A percentile compares a stretch with the other conserved stretches of the same genome.
Evolutionary conservation across 2,797 vertebrate genomes (phyloP).

Genomic region (Sebastiscus albofasciatus): DNA sequence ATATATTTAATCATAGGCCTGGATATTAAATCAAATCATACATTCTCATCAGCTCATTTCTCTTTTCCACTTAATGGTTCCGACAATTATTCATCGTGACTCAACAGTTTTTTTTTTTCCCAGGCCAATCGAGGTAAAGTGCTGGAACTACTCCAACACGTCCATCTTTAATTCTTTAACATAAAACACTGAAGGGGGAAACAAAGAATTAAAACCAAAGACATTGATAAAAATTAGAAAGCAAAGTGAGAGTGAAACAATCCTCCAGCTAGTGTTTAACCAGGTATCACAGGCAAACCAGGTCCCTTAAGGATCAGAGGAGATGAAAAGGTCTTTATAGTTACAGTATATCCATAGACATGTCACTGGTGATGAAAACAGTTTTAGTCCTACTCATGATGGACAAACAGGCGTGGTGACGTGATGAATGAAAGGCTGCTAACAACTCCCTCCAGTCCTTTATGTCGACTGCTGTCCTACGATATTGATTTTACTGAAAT

Average conservation of each 20-base stretch:
- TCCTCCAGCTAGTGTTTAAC: not conserved
- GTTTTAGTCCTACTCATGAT: not conserved
- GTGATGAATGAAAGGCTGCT: constrained; percentile 5
- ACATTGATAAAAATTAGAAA: constrained; percentile 8
- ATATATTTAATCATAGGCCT: constrained; percentile 70
- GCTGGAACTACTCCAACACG: constrained; percentile 13
- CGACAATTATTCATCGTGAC: not conserved
- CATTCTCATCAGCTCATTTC: constrained; percentile 6
- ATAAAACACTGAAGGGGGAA: constrained; percentile 19
- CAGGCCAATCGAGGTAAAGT: constrained; percentile 13
- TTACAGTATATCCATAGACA: not conserved
- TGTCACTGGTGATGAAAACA: constrained; percentile 8
- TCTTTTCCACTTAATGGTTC: not conserved
- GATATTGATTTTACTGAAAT: not conserved
- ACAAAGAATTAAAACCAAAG: not conserved
- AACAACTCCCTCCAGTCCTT: constrained; percentile 5
- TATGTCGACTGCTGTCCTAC: not conserved
- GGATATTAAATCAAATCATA: constrained; percentile 51
- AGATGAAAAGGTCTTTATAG: not conserved
- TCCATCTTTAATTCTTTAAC: constrained; percentile 20
- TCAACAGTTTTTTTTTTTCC: not conserved
- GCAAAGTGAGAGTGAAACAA: not conserved
- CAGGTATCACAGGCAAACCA: constrained; percentile 25
- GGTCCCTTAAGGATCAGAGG: constrained; percentile 18
- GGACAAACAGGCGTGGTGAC: not conserved